A percentile compares a stretch with the other conserved stretches of the same genome.
These are phyloP conservation scores for Ophion slaviceki DNA, from an alignment of 2,888 invertebrate genomes.

Conservation along the genomic window DNA sequence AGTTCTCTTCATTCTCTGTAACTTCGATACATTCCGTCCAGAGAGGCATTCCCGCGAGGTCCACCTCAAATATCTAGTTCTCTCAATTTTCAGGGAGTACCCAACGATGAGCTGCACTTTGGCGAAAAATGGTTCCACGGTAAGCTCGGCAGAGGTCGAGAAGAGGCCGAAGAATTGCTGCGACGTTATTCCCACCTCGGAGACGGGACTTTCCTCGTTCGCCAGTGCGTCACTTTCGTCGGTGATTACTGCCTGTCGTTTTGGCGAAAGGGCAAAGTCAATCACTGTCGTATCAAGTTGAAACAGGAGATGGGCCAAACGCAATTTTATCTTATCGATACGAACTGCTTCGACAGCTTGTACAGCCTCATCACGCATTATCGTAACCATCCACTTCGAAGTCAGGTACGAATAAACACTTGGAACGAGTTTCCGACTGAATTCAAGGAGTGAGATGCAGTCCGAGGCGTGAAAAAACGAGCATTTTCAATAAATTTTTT, in stretches of 20 bases:
- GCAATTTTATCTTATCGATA: slow-evolving; percentile 95
- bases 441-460: neutral
- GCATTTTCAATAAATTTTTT: too few relatives aligned
- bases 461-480: too few relatives aligned
- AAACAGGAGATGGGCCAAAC: slow-evolving; percentile 95
- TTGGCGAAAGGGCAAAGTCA: slow-evolving; percentile 94
- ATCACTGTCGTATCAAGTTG: slow-evolving; percentile 96
- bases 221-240: slow-evolving; percentile 97
- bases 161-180: slow-evolving; percentile 87
- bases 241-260: slow-evolving; percentile 98
- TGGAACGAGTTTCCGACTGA: neutral
- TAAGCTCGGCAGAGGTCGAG: slow-evolving; percentile 92
- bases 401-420: slow-evolving; percentile 86
- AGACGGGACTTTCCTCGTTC: slow-evolving; percentile 96
- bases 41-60: neutral
- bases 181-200: slow-evolving; percentile 92
- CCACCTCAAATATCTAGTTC: neutral
- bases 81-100: slow-evolving; percentile 85
- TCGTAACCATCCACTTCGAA: slow-evolving; percentile 92
- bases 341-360: slow-evolving; percentile 94
- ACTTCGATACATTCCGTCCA: too few relatives aligned
- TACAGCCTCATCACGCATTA: slow-evolving; percentile 97
- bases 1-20: too few relatives aligned
- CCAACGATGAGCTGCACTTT: slow-evolving; percentile 95
- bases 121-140: slow-evolving; percentile 98